Evolutionary conservation across 2,113 vertebrate species (phyloP), one percentile per base, ranked within the genome.

Genomic region (Xenopus borealis): DNA sequence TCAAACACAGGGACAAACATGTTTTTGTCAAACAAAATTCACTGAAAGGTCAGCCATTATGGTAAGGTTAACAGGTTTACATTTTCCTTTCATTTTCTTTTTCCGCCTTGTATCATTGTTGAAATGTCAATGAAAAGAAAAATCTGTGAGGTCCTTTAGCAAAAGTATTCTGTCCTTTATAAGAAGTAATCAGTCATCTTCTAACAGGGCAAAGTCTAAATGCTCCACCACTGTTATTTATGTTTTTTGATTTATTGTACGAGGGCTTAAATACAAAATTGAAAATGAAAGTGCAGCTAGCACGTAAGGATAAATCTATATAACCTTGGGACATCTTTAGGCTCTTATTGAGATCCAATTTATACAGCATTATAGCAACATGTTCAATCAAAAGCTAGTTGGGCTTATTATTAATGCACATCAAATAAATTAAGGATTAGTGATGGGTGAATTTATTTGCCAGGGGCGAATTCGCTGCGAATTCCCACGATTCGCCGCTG

Each of bases 71-170:
- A 23, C 55, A 58, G 57, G 47, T 50, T n/a, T 55, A 8, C 16
- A n/a, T n/a, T 13, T 7, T 52, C 44, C 11, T 50, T 50, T 62
- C 67, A 64, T 77, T 70, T 66, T 70, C 18, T 64, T 64, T 47
- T 13, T 50, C 12, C 33, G 4, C 12, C 74, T 77, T 70, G 55
- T 30, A 70, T 70, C 61, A 70, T 62, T 77, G 74, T 55, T 53
- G n/a, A 77, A 77, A 77, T 70, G 74, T 70, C 74, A 77, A 70
- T 57, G 16, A 69, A 46, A 53, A 50, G 62, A 61, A 62, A 30
- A 19, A 2, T n/a, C 23, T 69, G 14, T 46, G 57, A 77, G 50
- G 33, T 44, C 20, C 61, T 64, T 67, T 55, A 69, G 4, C 45
- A 53, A 53, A 40, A 64, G 10, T 12, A 7, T 16, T n/a, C 11